Conservation (phyloP, 2,888 invertebrate species). For the Loripinus fragilis region DNA sequence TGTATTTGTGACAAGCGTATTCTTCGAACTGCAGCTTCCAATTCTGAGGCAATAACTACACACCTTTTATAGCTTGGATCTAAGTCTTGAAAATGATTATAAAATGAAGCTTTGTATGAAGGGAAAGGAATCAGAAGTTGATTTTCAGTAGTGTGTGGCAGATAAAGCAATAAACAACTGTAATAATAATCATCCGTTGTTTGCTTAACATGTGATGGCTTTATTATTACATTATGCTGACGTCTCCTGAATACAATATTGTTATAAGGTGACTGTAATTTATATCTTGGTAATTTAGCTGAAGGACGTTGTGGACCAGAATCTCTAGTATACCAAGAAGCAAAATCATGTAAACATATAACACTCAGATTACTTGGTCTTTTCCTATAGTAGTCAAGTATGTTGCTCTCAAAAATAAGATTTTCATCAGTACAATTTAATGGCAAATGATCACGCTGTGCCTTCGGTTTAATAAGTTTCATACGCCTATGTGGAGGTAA, state of each 20-base stretch:
- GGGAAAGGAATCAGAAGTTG: slow-evolving; percentile 22
- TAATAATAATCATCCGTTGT: background rate
- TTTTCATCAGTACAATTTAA: background rate
- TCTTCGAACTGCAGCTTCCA: slow-evolving; percentile 38
- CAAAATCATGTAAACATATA: background rate
- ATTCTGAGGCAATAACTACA: slow-evolving; percentile 29
- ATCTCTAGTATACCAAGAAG: background rate
- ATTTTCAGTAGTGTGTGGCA: slow-evolving; percentile 38
- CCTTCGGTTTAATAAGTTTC: slow-evolving; percentile 18
- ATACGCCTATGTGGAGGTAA: slow-evolving; percentile 10
- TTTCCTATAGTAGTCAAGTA: background rate
- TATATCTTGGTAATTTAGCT: background rate
- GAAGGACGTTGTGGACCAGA: background rate
- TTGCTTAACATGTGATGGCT: background rate
- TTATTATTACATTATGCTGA: background rate
- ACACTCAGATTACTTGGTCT: background rate
- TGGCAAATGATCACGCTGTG: background rate
- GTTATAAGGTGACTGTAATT: background rate
- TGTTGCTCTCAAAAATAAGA: background rate
- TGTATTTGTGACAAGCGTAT: slow-evolving; percentile 16
- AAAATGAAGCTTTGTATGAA: slow-evolving; percentile 37
- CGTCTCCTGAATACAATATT: background rate
- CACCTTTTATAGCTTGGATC: slow-evolving; percentile 24
- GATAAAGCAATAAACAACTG: slow-evolving; percentile 31
- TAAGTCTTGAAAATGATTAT: slow-evolving; percentile 24